A percentile compares a stretch with the other conserved stretches of the same genome.
phyloP scores from a whole-genome alignment of 2,797 vertebrate species.

The Coracias cyanogaster region DNA sequence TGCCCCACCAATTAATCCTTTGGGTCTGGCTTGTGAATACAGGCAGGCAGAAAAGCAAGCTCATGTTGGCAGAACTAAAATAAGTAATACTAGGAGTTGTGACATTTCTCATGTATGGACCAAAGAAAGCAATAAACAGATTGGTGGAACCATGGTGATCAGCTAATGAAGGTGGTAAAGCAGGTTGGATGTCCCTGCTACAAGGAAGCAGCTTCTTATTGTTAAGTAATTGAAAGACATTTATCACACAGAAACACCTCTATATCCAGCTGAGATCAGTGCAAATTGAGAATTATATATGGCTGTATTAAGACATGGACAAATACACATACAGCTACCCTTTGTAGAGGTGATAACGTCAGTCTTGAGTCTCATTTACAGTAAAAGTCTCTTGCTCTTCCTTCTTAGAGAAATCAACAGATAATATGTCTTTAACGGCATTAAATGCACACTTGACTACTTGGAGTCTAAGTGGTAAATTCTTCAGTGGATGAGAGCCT shows the following conservation, averaged over 20 bases:
- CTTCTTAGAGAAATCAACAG: neutral
- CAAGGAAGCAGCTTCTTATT: slow-evolving; percentile 35
- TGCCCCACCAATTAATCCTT: neutral
- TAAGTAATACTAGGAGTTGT: neutral
- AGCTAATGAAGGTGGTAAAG: slow-evolving; percentile 38
- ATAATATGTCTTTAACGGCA: neutral
- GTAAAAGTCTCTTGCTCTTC: neutral
- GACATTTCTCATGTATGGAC: neutral
- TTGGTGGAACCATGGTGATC: neutral
- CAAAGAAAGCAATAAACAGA: neutral
- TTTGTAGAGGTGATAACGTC: neutral
- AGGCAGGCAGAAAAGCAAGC: neutral
- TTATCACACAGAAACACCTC: slow-evolving; percentile 21
- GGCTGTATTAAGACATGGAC: neutral
- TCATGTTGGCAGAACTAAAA: neutral
- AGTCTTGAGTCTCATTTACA: neutral
- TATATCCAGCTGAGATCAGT: neutral
- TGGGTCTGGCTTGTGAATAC: neutral
- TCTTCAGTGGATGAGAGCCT: neutral
- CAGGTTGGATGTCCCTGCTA: neutral
- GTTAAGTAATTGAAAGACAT: slow-evolving; percentile 29
- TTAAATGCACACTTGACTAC: neutral
- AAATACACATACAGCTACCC: neutral
- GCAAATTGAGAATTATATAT: neutral
- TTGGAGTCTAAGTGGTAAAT: neutral